phyloP scores from a whole-genome alignment of 2,113 vertebrate genomes.

The Labeo catla region DNA sequence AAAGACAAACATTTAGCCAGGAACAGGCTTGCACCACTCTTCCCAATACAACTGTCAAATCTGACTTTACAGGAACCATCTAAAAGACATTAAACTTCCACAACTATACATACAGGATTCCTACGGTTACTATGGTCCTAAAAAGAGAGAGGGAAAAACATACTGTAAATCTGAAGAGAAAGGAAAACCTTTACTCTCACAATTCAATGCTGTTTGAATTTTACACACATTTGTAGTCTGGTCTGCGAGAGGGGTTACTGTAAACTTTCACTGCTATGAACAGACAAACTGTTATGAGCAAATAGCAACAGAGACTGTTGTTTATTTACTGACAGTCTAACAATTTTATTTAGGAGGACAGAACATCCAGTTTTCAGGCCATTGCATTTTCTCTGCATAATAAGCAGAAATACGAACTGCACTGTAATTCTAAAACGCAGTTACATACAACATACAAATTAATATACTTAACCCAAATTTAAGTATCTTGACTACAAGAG shows the following conservation, averaged over 20 bases:
- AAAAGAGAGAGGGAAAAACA: not conserved
- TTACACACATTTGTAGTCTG: constrained; percentile 19
- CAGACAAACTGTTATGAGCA: constrained; percentile 11
- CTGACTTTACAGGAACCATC: not conserved
- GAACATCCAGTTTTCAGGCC: not conserved
- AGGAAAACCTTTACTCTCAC: not conserved
- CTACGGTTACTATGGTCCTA: not conserved
- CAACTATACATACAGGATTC: not conserved
- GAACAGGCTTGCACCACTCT: not conserved
- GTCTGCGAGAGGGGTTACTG: constrained; percentile 43
- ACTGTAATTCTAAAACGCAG: not conserved
- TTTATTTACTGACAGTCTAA: constrained; percentile 36
- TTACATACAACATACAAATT: no score
- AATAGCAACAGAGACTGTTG: constrained; percentile 2
- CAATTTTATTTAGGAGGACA: not conserved
- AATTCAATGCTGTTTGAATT: constrained; percentile 38
- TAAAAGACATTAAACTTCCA: not conserved
- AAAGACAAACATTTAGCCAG: not conserved
- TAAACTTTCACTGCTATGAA: constrained; percentile 30
- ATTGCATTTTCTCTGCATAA: not conserved
- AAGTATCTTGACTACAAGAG: no score
- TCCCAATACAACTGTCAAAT: not conserved
- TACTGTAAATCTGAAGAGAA: not conserved
- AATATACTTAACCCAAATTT: no score
- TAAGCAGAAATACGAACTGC: not conserved